Conservation (phyloP, 2,113 vertebrate species). For the Platichthys stellatus region DNA sequence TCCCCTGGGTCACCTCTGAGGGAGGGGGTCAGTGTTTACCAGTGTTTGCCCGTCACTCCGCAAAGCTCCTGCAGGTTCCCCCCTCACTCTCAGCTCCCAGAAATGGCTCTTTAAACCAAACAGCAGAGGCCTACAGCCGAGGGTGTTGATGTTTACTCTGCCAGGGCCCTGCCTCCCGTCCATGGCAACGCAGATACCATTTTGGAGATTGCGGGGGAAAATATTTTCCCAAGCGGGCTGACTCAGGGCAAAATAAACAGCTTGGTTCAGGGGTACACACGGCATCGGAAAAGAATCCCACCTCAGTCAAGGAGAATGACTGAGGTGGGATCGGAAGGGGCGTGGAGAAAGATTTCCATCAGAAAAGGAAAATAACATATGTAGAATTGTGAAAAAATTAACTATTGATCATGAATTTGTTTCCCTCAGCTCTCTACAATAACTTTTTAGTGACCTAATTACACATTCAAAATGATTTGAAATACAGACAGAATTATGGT, state of each 20-base stretch:
- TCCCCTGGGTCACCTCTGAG: constrained; percentile 63
- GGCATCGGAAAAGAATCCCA: constrained; percentile 63
- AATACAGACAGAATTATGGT: no score
- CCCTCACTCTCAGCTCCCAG: constrained; percentile 33
- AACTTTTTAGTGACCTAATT: no score
- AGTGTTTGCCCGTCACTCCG: constrained; percentile 68
- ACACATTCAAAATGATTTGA: no score
- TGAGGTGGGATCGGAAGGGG: background rate
- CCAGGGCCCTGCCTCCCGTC: constrained; percentile 45
- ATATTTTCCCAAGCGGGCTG: constrained; percentile 78
- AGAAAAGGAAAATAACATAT: background rate
- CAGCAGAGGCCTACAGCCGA: constrained; percentile 44
- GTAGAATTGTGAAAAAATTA: background rate
- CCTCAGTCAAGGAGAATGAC: constrained; percentile 56
- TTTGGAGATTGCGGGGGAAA: constrained; percentile 68
- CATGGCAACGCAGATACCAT: constrained; percentile 70
- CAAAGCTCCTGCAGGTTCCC: constrained; percentile 55
- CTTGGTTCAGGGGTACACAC: constrained; percentile 49
- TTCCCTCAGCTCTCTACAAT: no score
- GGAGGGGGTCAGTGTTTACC: constrained; percentile 75
- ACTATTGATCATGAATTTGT: no score
- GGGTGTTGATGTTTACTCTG: constrained; percentile 75
- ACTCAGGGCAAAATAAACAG: constrained; percentile 76
- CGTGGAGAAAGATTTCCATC: background rate
- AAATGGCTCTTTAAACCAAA: constrained; percentile 56